A percentile compares a stretch with the other conserved stretches of the same genome.
Evolutionary conservation across 2,888 invertebrate genomes (phyloP).

Genomic region (Cephus runcator): DNA sequence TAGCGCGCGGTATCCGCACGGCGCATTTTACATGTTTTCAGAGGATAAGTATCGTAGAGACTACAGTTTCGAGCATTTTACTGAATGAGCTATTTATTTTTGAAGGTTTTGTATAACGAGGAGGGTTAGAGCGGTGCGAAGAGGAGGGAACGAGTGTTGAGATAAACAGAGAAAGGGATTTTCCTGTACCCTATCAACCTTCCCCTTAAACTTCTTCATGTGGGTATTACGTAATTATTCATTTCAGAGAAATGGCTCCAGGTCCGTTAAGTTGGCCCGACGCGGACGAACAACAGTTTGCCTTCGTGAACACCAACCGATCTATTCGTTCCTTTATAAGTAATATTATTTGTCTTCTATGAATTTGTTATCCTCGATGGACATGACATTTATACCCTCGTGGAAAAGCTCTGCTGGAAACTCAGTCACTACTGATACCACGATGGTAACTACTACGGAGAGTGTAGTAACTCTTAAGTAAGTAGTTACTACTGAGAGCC

Average conservation of each 20-base stretch:
- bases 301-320: neutral
- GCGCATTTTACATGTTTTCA: neutral
- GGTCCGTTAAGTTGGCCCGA: slow-evolving; percentile 37
- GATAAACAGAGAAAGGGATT: neutral
- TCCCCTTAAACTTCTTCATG: slow-evolving; percentile 40
- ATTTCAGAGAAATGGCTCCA: slow-evolving; percentile 45
- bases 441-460: no score
- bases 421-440: no score
- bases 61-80: neutral
- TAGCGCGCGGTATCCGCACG: neutral
- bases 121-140: neutral
- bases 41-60: neutral
- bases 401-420: no score
- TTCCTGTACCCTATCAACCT: slow-evolving; percentile 4
- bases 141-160: neutral
- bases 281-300: slow-evolving; percentile 13
- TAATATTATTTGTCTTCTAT: slow-evolving; percentile 47
- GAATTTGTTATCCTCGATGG: slow-evolving; percentile 39
- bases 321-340: slow-evolving; percentile 16
- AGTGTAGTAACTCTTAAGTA: no score
- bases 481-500: no score
- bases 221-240: slow-evolving; percentile 55
- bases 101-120: neutral
- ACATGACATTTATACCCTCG: slow-evolving; percentile 24
- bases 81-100: neutral